Evolutionary conservation across 92 coral and sea anemone species (phyloP), one percentile per base, ranked within the genome.

Genomic region (Anthopleura xanthogrammica): DNA sequence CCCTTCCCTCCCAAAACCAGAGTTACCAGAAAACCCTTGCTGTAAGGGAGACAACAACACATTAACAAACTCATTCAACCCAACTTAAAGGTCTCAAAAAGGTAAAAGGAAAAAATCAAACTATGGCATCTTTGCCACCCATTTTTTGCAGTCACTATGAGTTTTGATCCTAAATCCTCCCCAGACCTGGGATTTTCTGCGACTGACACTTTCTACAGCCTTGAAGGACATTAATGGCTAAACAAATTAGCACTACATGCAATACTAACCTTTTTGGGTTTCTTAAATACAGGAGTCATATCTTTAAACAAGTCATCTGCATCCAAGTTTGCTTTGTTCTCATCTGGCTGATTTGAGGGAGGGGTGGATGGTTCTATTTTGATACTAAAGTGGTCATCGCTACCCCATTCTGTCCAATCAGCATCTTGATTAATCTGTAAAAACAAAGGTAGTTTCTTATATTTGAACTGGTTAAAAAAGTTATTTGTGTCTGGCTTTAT

Each of bases 281-380:
- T 77, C 46, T 93, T 92, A 77, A 95, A 95, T 62, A 95, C 98
- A 39, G 98, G 98, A 60, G 95, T 93, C 98, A 95, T 95, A 58
- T 95, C 97, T 62, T 86, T 94, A 77, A 95, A 95, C 80, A 95
- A 89, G 82, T 95, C 98, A 12, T 87, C 62, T 41, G 89, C 92
- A 78, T 83, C 86, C 52, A 62, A 78, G 54, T 60, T 68, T 36
- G 77, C 78, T 12, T 60, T 66, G 19, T 66, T 54, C 0, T 90
- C 92, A n/a, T 83, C 48, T n/a, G 72, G 79, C 13, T 88, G 89
- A 39, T 57, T 62, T 29, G 85, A 81, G 56, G 87, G 78, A 42
- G 84, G 88, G 60, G 75, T 75, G 0, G 92, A 77, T 39, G 98
- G 94, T 80, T 95, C 98, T 68, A 95, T 94, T 77, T 93, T 95